These are phyloP conservation scores for Rhea pennata DNA, from an alignment of 2,113 vertebrate genomes.

Conservation along the genomic window DNA sequence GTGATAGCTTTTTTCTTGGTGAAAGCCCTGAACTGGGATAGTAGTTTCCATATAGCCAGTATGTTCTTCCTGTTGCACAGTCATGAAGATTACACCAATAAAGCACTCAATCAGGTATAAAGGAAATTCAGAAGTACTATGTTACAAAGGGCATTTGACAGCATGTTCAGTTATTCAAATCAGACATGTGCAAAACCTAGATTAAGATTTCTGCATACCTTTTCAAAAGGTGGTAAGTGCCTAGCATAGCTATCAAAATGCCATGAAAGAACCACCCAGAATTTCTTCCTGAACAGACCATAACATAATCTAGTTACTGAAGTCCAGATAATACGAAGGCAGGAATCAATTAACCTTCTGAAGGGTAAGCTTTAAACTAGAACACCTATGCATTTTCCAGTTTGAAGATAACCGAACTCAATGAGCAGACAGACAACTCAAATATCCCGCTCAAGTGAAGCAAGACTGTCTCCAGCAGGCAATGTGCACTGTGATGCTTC, in stretches of 20 bases:
- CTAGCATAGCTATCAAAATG: background rate
- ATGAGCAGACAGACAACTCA: background rate
- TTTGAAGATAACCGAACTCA: background rate
- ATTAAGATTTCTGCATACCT: background rate
- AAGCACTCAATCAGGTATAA: background rate
- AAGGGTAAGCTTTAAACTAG: background rate
- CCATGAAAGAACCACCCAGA: too few relatives aligned
- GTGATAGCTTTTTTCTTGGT: background rate
- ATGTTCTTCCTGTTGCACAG: background rate
- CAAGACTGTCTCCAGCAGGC: background rate
- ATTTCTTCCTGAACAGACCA: background rate
- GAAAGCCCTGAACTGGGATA: background rate
- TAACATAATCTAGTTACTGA: background rate
- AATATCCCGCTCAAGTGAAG: background rate
- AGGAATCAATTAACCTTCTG: background rate
- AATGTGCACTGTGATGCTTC: rapidly evolving
- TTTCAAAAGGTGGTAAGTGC: background rate
- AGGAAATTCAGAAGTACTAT: rapidly evolving
- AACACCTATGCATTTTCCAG: background rate
- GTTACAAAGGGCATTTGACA: background rate
- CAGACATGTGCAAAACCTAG: background rate
- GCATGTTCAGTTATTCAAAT: background rate
- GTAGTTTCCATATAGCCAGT: background rate
- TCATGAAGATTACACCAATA: background rate
- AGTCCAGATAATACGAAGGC: too few relatives aligned